Base-by-base conservation (phyloP, 2,888 invertebrate species). In the Bombyx huttoni region DNA sequence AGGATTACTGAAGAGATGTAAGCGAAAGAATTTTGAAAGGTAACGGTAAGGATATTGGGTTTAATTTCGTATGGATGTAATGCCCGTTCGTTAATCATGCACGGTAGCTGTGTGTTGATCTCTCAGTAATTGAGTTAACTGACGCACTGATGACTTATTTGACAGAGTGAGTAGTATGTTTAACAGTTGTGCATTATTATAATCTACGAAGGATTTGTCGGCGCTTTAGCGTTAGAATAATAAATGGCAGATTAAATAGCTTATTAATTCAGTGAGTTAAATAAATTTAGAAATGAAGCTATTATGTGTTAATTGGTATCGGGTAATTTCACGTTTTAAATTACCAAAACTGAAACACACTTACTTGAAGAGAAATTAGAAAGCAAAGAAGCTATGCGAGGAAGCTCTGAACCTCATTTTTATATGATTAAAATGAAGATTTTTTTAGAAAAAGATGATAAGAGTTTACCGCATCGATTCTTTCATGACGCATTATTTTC, bases 121-220 rank as follows among this genome's bases (percentile, higher is more conserved):
- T 81, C 80, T 60, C 67, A 73, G 81, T 87, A 88, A 88, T 87
- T 86, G 87, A 85, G 85, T 84, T 86, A 85, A 82, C 87, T 84
- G 85, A 85, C 85, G 76, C 74, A 71, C 75, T 85, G 85, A 86
- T 85, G 87, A 87, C 86, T 87, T 86, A 87, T 88, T 86, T 87
- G 87, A 84, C 82, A 79, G 80, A 79, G 68, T 76, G 80, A 80
- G 77, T 73, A 74, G 80, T 82, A 68, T 75, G 77, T 81, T 83
- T 78, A 73, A 76, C 76, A 64, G 70, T 62, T 68, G 62, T 73
- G 69, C 74, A 68, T 73, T 75, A 74, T 72, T 65, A 70, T 75
- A 73, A 72, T 72, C 69, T 74, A 67, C 63, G 59, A 61, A 63
- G 68, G 69, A 76, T 78, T 70, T 73, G 68, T 67, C 62, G 60